Conservation (phyloP, 2,113 vertebrate genomes). For the Microtus montanus region DNA sequence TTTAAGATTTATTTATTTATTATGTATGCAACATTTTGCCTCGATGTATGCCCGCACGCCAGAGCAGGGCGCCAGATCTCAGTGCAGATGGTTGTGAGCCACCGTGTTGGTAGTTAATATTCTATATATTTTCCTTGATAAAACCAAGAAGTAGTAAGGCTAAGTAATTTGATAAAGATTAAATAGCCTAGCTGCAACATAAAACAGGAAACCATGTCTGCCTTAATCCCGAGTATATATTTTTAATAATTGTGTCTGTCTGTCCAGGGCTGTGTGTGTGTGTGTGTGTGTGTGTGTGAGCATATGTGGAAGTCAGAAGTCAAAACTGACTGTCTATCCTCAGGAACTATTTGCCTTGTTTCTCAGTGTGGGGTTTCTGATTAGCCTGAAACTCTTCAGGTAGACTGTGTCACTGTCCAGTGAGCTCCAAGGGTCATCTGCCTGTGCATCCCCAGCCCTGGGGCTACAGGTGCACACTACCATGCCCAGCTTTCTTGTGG, state of each 20-base stretch:
- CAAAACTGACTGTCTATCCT: not conserved
- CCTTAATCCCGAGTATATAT: not conserved
- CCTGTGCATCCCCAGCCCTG: not conserved
- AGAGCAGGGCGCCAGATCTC: too few relatives aligned
- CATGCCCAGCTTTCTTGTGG: not conserved
- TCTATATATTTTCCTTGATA: not conserved
- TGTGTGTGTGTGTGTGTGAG: not conserved
- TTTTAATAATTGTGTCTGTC: not conserved
- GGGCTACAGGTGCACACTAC: fast-evolving
- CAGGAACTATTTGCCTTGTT: not conserved
- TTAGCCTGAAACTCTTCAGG: not conserved
- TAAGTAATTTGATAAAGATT: not conserved
- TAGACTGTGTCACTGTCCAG: not conserved
- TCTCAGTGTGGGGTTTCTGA: not conserved
- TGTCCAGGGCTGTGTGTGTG: not conserved
- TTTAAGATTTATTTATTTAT: too few relatives aligned
- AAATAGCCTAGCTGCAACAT: not conserved
- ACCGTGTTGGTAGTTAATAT: not conserved
- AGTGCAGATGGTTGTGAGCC: too few relatives aligned
- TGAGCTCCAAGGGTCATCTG: not conserved
- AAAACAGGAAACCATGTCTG: not conserved
- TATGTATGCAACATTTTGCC: too few relatives aligned
- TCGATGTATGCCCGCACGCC: too few relatives aligned
- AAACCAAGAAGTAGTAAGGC: not conserved
- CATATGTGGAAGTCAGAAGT: not conserved